Evolutionary conservation across 1,140 invertebrate genomes (phyloP).

Genomic region (Bombus difficillimus): DNA sequence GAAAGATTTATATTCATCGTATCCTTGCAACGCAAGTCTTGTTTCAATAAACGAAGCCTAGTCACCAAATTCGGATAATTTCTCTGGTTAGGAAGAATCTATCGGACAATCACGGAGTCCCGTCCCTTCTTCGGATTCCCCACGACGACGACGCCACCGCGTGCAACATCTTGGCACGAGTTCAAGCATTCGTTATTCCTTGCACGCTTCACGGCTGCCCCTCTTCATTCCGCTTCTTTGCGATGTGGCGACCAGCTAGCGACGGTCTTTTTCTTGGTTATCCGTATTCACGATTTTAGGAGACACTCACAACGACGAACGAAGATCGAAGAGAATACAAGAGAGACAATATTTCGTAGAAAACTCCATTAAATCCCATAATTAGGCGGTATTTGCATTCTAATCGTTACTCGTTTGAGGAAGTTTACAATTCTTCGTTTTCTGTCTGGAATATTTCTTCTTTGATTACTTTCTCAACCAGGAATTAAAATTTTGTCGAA

Average conservation of each 20-base stretch:
- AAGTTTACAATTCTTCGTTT: background rate
- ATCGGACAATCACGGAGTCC: conserved; percentile 15
- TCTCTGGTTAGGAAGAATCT: conserved; percentile 2
- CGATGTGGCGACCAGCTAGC: conserved; percentile 4
- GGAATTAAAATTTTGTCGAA: background rate
- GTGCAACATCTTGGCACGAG: conserved; percentile 69
- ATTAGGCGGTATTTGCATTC: conserved; percentile 37
- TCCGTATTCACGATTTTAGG: conserved; percentile 48
- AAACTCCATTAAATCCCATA: conserved; percentile 49
- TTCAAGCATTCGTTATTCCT: conserved; percentile 74
- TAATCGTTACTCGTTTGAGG: background rate
- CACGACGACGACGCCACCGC: conserved; percentile 5
- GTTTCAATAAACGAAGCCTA: too few relatives aligned
- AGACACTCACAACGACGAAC: background rate
- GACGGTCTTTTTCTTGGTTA: conserved; percentile 12
- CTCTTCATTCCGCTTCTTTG: conserved; percentile 39
- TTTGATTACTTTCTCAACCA: background rate
- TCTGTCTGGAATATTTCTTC: background rate
- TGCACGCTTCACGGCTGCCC: conserved; percentile 27
- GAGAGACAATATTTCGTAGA: background rate
- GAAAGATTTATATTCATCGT: too few relatives aligned
- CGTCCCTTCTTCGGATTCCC: conserved; percentile 14
- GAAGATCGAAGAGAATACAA: background rate
- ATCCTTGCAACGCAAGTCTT: too few relatives aligned
- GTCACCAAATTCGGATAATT: conserved; percentile 13